Conservation (phyloP, 1,140 invertebrate genomes). For the Bombus waltoni region DNA sequence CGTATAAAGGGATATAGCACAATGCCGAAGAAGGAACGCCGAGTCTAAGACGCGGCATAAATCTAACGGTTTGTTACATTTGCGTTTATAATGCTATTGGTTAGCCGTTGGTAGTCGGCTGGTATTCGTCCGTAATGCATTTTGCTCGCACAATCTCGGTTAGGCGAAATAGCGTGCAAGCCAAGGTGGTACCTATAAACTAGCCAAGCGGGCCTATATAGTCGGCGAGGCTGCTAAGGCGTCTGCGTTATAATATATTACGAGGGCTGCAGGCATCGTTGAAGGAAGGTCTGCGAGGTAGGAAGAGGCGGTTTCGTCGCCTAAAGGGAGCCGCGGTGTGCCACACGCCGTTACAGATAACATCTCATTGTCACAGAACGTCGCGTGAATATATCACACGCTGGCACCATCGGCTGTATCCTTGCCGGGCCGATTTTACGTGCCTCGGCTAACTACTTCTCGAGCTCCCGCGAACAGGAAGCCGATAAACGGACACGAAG, state of each 20-base stretch:
- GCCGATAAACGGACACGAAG: conserved; percentile 14
- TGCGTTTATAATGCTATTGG: conserved; percentile 48
- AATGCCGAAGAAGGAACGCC: not conserved
- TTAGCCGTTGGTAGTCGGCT: conserved; percentile 26
- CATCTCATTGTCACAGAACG: conserved; percentile 77
- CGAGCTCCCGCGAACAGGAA: conserved; percentile 10
- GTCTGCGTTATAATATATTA: conserved; percentile 73
- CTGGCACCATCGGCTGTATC: conserved; percentile 49
- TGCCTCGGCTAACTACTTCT: conserved; percentile 26
- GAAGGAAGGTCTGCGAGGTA: conserved; percentile 35
- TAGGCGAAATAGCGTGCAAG: conserved; percentile 61
- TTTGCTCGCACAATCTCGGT: conserved; percentile 60
- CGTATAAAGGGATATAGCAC: too few relatives aligned
- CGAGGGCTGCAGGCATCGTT: conserved; percentile 27
- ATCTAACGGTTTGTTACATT: conserved; percentile 28
- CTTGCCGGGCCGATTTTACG: conserved; percentile 42
- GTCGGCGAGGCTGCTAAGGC: conserved; percentile 51
- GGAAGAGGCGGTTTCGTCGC: conserved; percentile 58
- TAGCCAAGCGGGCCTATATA: conserved; percentile 56
- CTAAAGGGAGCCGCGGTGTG: conserved; percentile 49
- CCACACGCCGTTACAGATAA: conserved; percentile 72
- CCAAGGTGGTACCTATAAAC: conserved; percentile 65
- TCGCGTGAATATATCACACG: conserved; percentile 73
- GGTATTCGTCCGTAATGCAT: conserved; percentile 65
- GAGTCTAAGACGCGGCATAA: conserved; percentile 1